Percentiles rank a stretch among this genome's conserved stretches.
phyloP scores from a whole-genome alignment of 2,113 vertebrate genomes.

The Heterochromis multidens region DNA sequence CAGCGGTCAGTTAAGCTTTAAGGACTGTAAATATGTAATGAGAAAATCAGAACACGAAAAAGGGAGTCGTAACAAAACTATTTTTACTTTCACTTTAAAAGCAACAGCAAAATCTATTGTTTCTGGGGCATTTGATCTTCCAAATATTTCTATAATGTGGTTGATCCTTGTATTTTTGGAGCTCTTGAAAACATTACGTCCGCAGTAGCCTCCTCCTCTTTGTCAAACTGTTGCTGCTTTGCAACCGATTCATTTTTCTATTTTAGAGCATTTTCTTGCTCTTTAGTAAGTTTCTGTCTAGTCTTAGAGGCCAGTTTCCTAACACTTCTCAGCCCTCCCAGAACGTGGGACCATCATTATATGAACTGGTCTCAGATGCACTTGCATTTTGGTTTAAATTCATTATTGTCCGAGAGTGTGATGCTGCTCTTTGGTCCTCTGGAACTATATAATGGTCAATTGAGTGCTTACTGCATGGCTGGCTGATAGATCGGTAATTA shows the following conservation, averaged over 20 bases:
- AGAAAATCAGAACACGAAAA: not conserved
- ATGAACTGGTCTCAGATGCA: not conserved
- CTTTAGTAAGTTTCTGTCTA: not conserved
- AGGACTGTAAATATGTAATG: not conserved
- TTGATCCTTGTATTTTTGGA: not conserved
- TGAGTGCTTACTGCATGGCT: not conserved
- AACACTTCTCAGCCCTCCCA: not conserved
- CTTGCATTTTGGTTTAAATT: slow-evolving; percentile 36
- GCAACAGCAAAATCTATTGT: not conserved
- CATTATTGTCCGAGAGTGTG: slow-evolving; percentile 3
- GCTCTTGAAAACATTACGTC: not conserved
- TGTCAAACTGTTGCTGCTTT: slow-evolving; percentile 20
- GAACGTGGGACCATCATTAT: not conserved
- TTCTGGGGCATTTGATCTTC: slow-evolving; percentile 4
- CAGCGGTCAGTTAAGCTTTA: slow-evolving; percentile 3
- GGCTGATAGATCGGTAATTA: not conserved
- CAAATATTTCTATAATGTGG: not conserved
- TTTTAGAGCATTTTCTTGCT: not conserved
- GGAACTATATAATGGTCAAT: not conserved
- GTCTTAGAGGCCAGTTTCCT: not conserved
- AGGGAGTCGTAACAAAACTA: not conserved
- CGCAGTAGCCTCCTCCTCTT: slow-evolving; percentile 29
- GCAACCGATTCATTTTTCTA: slow-evolving; percentile 2
- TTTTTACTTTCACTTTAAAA: slow-evolving; percentile 6
- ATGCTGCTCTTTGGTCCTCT: slow-evolving; percentile 16